A percentile compares a stretch with the other conserved stretches of the same genome.
Evolutionary conservation across 2,113 vertebrate species (phyloP).

Genomic region (Phoxinus phoxinus): DNA sequence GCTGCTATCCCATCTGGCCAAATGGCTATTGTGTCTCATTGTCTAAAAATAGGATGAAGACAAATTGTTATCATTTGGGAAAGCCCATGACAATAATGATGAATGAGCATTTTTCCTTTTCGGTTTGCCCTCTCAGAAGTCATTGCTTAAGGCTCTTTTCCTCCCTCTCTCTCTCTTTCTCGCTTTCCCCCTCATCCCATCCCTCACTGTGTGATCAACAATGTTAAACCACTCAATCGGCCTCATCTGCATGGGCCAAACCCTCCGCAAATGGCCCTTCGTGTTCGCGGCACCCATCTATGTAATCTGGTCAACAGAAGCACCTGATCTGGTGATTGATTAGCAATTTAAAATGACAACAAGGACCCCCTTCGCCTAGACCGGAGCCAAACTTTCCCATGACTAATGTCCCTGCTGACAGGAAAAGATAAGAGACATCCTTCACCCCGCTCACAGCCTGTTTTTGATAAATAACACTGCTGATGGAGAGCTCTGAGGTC

Average conservation of each 20-base stretch:
- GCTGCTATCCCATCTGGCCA: constrained; percentile 95
- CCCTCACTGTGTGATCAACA: constrained; percentile 77
- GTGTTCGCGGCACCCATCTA: constrained; percentile 89
- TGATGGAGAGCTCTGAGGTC: constrained; percentile 88
- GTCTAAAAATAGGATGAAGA: constrained; percentile 99
- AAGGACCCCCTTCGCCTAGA: constrained; percentile 85
- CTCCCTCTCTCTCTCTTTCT: constrained; percentile 45
- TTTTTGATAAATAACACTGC: constrained; percentile 95
- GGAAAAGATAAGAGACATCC: constrained; percentile 94
- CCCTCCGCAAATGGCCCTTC: constrained; percentile 89
- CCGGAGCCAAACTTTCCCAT: constrained; percentile 90
- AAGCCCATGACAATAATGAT: constrained; percentile 99
- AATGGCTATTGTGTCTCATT: constrained; percentile 98
- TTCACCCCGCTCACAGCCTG: constrained; percentile 86
- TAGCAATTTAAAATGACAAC: constrained; percentile 95
- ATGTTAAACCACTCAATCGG: constrained; percentile 89
- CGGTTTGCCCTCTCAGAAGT: constrained; percentile 93
- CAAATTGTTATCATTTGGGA: constrained; percentile 99
- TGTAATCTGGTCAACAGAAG: constrained; percentile 85
- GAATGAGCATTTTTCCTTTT: constrained; percentile 93
- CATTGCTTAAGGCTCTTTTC: constrained; percentile 97
- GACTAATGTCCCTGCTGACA: constrained; percentile 92
- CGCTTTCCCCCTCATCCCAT: constrained; percentile 40
- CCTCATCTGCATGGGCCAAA: constrained; percentile 88
- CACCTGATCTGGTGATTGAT: constrained; percentile 92